These are phyloP conservation scores for Philhelius pedissequus DNA, from an alignment of 2,888 invertebrate species.

Conservation along the genomic window DNA sequence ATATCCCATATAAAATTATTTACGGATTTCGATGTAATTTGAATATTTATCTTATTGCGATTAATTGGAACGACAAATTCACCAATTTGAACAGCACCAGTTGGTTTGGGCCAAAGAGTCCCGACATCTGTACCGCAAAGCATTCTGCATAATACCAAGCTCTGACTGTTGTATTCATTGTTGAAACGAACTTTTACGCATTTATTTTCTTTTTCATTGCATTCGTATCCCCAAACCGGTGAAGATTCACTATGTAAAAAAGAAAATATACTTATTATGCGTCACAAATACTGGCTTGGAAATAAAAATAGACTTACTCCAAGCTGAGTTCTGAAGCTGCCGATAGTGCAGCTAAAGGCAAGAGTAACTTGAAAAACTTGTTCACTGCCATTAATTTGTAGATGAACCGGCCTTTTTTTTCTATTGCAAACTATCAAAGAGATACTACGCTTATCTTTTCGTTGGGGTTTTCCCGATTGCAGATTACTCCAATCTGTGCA, in stretches of 20 bases:
- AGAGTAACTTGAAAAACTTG: conserved; percentile 23
- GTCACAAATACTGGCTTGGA: not conserved
- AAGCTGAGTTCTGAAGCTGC: not conserved
- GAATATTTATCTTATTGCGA: conserved; percentile 73
- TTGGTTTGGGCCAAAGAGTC: conserved; percentile 75
- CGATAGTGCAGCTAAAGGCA: not conserved
- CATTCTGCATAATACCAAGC: conserved; percentile 76
- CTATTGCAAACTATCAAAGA: not conserved
- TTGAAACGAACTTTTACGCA: conserved; percentile 67
- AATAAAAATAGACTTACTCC: conserved; percentile 8
- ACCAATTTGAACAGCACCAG: conserved; percentile 76
- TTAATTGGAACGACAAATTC: conserved; percentile 76
- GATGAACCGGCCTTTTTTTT: not conserved
- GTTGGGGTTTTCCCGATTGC: not conserved
- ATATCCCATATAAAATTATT: conserved; percentile 68
- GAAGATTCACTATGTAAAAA: not conserved
- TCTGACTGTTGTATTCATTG: conserved; percentile 62
- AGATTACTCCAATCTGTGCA: not conserved
- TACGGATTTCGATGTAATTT: conserved; percentile 67
- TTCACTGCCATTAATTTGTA: not conserved
- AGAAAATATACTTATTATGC: not conserved
- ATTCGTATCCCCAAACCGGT: conserved; percentile 68
- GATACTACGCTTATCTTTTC: not conserved
- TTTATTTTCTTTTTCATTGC: conserved; percentile 49
- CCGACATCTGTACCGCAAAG: conserved; percentile 78